Evolutionary conservation across 2,113 vertebrate genomes (phyloP).

Genomic region (Vidua chalybeata): DNA sequence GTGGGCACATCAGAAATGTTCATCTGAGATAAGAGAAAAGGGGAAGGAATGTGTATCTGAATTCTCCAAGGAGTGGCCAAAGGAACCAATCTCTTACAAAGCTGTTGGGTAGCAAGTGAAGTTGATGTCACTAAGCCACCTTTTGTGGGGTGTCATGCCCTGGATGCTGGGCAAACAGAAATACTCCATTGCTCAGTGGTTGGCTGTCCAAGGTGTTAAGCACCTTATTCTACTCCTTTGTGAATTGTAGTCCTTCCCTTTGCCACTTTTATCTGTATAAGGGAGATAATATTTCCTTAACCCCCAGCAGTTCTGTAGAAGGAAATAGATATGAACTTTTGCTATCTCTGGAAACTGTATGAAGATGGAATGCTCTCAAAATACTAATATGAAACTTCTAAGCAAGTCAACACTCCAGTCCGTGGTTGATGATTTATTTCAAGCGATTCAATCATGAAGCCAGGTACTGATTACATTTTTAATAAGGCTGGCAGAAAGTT

Average conservation of each 20-base stretch:
- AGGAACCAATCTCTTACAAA: not conserved
- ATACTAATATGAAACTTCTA: not conserved
- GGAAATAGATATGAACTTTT: not conserved
- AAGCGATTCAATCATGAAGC: not conserved
- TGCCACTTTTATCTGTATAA: not conserved
- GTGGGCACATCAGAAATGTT: not conserved
- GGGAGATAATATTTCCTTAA: not conserved
- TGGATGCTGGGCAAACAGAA: not conserved
- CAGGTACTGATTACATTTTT: not conserved
- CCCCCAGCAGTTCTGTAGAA: not conserved
- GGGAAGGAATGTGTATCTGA: not conserved
- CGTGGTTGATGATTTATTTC: not conserved
- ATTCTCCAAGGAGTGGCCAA: not conserved
- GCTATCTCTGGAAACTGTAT: not conserved
- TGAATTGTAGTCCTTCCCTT: not conserved
- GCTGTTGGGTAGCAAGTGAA: accelerated
- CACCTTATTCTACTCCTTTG: not conserved
- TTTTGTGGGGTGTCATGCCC: not conserved
- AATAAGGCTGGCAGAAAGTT: not conserved
- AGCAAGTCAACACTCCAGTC: not conserved
- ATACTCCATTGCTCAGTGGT: no score
- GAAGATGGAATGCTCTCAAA: not conserved
- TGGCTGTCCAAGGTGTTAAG: not conserved
- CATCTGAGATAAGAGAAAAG: not conserved
- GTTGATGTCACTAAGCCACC: accelerated